Percentiles rank a stretch among this genome's conserved stretches.
Evolutionary conservation across 1,140 invertebrate species (phyloP).

Genomic region (Ceratina australensis): DNA sequence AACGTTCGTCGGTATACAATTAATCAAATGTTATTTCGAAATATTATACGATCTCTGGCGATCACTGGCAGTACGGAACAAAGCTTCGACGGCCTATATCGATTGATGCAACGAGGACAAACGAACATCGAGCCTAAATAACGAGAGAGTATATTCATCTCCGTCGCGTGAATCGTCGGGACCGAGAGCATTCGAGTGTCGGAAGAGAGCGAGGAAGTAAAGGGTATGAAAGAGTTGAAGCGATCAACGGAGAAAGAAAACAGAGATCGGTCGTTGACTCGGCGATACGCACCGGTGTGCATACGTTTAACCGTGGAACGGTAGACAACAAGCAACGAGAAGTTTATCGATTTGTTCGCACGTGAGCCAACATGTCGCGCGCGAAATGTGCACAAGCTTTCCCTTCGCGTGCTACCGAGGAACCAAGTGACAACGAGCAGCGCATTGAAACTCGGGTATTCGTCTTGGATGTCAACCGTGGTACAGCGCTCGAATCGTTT

Average conservation of each 20-base stretch:
- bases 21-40: slow-evolving; percentile 50
- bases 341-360: slow-evolving; percentile 51
- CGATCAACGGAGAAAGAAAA: not conserved
- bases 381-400: slow-evolving; percentile 35
- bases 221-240: not conserved
- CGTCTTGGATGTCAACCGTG: not conserved
- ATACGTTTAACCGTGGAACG: not conserved
- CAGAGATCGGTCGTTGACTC: slow-evolving; percentile 10
- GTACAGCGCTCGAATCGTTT: not conserved
- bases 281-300: not conserved
- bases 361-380: slow-evolving; percentile 41
- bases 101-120: slow-evolving; percentile 25
- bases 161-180: not conserved
- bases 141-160: not conserved
- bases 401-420: not conserved
- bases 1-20: slow-evolving; percentile 35
- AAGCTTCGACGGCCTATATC: slow-evolving; percentile 50
- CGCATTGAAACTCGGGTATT: slow-evolving; percentile 12
- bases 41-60: slow-evolving; percentile 39
- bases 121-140: slow-evolving; percentile 32
- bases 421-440: not conserved
- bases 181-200: no score
- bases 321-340: slow-evolving; percentile 12
- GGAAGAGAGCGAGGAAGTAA: not conserved
- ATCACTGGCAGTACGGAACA: slow-evolving; percentile 20